Evolutionary conservation across 2,888 invertebrate genomes (phyloP), one percentile per base, ranked within the genome.

Genomic region (Melanostoma mellinum): DNA sequence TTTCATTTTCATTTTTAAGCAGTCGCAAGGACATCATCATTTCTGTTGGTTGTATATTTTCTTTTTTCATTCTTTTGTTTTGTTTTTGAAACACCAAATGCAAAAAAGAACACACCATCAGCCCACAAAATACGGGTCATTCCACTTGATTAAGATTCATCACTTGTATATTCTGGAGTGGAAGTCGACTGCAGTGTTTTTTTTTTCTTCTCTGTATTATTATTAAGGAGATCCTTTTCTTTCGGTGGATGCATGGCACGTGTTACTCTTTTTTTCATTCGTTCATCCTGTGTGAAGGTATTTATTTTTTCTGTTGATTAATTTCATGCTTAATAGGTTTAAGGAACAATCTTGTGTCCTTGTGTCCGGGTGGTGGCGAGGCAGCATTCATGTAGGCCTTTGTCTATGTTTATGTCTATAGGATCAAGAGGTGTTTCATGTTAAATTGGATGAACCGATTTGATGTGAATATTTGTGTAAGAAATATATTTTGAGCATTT

Each of bases 111-210:
- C 58, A 46, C 44, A 53, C 53, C 46, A 35, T 50, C 10, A 42
- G 36, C 78, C 72, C 72, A 72, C 78, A 78, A 72, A 72, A 78
- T 78, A 53, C 72, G 72, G 78, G 78, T 78, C 78, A 78, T 78
- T 78, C 72, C 78, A 78, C 78, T 78, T 78, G 78, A 78, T 78
- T 78, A 78, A 72, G 78, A 78, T 78, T 78, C 78, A 78, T 78
- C 72, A 72, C 72, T 67, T 65, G 78, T 20, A 20, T 78, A 60
- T 56, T 61, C 71, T 77, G 58, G 36, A 72, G 71, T 67, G 50
- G 46, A 60, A 60, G 65, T 72, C 60, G 33, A 44, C 65, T 78
- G 78, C 78, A 72, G 63, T 63, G 71, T 56, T 40, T 60, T 36
- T 36, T 53, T 77, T 42, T 36, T 53, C 69, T 42, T 52, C 8